Evolutionary conservation across 2,888 invertebrate genomes (phyloP).

Genomic region (Cephus pygmeus): DNA sequence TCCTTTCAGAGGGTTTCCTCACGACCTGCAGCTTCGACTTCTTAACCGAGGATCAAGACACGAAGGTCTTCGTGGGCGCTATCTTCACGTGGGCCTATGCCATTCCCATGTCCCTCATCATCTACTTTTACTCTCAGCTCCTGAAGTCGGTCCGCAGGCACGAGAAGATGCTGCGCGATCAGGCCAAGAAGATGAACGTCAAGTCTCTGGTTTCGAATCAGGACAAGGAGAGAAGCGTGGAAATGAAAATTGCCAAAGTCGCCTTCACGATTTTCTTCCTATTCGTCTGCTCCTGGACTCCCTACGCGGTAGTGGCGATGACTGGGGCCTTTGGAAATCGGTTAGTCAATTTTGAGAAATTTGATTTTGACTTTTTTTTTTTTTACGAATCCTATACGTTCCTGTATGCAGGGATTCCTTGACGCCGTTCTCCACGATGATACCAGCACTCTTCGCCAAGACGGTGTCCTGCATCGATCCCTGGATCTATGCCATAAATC

Average conservation of each 20-base stretch:
- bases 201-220: constrained; percentile 83
- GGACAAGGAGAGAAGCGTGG: constrained; percentile 78
- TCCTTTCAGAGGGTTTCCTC: constrained; percentile 84
- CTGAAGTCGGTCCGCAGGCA: constrained; percentile 89
- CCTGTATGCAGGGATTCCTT: constrained; percentile 57
- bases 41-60: constrained; percentile 82
- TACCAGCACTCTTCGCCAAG: constrained; percentile 88
- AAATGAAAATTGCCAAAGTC: constrained; percentile 88
- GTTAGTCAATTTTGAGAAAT: constrained; percentile 35
- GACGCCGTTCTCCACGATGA: constrained; percentile 76
- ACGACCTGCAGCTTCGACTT: constrained; percentile 89
- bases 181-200: constrained; percentile 92
- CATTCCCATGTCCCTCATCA: constrained; percentile 80
- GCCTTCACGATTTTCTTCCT: constrained; percentile 88
- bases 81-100: constrained; percentile 84
- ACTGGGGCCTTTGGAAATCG: constrained; percentile 85
- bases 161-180: constrained; percentile 82
- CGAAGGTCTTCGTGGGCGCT: constrained; percentile 78
- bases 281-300: constrained; percentile 90
- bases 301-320: constrained; percentile 85
- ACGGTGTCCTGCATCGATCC: constrained; percentile 92
- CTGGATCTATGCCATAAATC: constrained; percentile 90
- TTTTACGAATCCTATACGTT: not conserved
- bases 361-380: not conserved
- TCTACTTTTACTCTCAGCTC: constrained; percentile 87